phyloP scores from a whole-genome alignment of 2,888 invertebrate genomes.

The Kuschelorhynchus macadamiae region DNA sequence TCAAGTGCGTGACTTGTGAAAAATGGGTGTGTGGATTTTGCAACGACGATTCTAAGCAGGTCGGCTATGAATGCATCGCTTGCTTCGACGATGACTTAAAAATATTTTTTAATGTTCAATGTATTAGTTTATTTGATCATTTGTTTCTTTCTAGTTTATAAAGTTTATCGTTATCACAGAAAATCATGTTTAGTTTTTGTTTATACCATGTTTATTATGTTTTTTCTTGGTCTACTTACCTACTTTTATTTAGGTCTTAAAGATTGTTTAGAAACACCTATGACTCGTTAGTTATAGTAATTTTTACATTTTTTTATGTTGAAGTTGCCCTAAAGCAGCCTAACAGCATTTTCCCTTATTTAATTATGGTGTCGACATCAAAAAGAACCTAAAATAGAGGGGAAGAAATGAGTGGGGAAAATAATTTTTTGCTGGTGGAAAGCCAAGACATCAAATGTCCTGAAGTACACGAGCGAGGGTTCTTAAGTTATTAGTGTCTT shows the following conservation, averaged over 20 bases:
- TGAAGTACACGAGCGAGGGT: no score
- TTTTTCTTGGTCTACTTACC: neutral
- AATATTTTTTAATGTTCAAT: conserved; percentile 2
- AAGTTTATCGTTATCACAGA: no score
- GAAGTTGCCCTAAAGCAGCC: neutral
- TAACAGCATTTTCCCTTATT: neutral
- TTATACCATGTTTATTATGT: neutral
- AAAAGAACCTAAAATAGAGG: neutral
- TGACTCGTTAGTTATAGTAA: conserved; percentile 9
- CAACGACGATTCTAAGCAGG: conserved; percentile 20
- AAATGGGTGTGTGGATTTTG: conserved; percentile 19
- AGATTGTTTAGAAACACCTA: conserved; percentile 3
- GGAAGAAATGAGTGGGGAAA: no score
- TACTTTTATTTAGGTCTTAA: neutral
- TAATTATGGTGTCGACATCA: conserved; percentile 14
- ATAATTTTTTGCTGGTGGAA: no score
- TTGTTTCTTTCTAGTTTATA: conserved; percentile 4
- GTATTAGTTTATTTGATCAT: neutral
- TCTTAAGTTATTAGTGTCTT: no score
- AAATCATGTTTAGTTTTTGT: neutral
- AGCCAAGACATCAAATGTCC: no score
- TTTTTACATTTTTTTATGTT: conserved; percentile 17
- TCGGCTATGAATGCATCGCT: conserved; percentile 17
- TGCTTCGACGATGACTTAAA: conserved; percentile 6
- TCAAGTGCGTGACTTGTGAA: conserved; percentile 6